Base-by-base conservation (phyloP, 2,888 invertebrate genomes). In the Chydorus sphaericus region DNA sequence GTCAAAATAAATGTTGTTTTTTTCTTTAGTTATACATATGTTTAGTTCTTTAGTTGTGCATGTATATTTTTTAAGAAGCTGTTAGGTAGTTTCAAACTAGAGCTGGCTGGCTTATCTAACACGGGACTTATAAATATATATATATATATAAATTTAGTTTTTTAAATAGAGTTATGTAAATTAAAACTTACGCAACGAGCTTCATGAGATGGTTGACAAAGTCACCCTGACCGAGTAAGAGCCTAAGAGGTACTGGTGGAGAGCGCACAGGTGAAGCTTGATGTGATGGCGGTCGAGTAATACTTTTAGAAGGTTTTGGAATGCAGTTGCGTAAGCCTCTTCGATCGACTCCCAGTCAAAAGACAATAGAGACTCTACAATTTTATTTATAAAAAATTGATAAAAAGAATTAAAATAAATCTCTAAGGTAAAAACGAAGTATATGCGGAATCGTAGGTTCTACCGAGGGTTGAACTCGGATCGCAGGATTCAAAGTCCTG, bases 171-270 rank as follows among this genome's bases (percentile, higher is more conserved):
- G 50, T 39, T 31, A 18, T 29, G 1, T 10, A 28, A n/a, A 11
- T 1, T 4, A 20, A 3, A n/a, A 75, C 81, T 75, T 72, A 91
- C 90, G 86, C 86, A 60, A 96, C 72, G 59, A 93, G 75, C 64
- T 92, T 89, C 81, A 97, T 85, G 55, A 97, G 79, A 66, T 92
- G 86, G 65, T 88, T 81, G 64, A 93, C 90, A 70, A 96, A 94
- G 73, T 97, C 94, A 0, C 96, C 96, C 74, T 96, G 94, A 14
- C 92, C 92, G 14, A 97, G 77, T 55, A 97, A 75, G n/a, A n/a
- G n/a, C n/a, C n/a, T 55, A 97, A 75, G 65, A 97, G 73, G 71
- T 93, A 96, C 58, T 87, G 79, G 60, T 92, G 77, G 71, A 94
- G 82, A 23, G 92, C 92, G 65, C 88, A 83, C 54, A 96, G 76